Conservation (phyloP, 2,888 invertebrate genomes). For the Caenorhabditis uteleia region DNA sequence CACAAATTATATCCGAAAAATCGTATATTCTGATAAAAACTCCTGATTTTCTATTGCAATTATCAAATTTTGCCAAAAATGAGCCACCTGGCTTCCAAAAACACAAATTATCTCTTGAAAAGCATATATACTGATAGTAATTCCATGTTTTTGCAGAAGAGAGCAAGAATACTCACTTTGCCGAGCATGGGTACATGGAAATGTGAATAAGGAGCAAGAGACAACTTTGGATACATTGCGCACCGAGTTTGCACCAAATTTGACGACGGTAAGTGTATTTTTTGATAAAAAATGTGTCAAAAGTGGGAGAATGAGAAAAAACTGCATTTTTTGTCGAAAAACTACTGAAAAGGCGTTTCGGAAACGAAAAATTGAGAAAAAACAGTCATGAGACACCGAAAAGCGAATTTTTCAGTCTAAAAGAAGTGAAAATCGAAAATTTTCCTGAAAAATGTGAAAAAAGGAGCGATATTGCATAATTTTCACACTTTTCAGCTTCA, state of each 20-base stretch:
- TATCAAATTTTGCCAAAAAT: no score
- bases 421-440: no score
- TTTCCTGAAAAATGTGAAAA: no score
- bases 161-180: constrained; percentile 60
- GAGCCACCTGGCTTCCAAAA: no score
- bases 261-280: constrained; percentile 14
- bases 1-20: neutral
- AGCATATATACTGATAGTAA: neutral
- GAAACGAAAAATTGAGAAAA: no score
- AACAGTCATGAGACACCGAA: no score
- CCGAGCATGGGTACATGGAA: constrained; percentile 62
- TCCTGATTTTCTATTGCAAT: neutral
- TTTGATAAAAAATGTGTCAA: constrained; percentile 1
- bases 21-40: neutral
- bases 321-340: no score
- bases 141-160: constrained; percentile 1
- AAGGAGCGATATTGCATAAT: no score
- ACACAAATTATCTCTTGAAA: no score
- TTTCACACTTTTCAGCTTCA: no score
- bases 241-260: constrained; percentile 30
- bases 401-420: no score
- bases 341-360: no score
- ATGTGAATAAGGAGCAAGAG: constrained; percentile 31
- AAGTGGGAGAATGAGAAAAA: neutral
- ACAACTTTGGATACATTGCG: constrained; percentile 7